Conservation (phyloP, 1,140 invertebrate genomes). For the Lordiphosa stackelbergi region DNA sequence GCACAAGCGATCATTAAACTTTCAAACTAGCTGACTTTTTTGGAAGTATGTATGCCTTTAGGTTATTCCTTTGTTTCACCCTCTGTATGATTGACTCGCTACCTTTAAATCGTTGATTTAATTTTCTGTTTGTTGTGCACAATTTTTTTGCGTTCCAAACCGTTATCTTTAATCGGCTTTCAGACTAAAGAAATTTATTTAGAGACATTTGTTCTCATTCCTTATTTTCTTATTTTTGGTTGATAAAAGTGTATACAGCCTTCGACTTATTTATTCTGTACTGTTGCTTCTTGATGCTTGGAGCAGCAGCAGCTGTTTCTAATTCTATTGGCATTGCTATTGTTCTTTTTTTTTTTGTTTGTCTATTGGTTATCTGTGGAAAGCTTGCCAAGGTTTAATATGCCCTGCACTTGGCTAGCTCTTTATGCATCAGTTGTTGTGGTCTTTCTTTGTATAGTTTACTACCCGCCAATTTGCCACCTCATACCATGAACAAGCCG, state of each 20-base stretch:
- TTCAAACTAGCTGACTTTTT: too few species aligned
- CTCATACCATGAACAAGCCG: constrained; percentile 52
- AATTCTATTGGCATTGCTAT: constrained; percentile 34
- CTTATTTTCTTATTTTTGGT: background rate
- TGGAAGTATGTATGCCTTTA: too few species aligned
- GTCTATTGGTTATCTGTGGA: constrained; percentile 11
- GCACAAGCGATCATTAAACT: too few species aligned
- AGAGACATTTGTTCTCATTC: too few species aligned
- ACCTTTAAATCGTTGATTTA: too few species aligned
- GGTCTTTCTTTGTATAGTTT: background rate
- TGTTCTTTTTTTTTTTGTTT: background rate
- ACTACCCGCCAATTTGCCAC: constrained; percentile 12
- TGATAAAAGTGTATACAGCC: constrained; percentile 2
- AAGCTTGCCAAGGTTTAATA: constrained; percentile 18
- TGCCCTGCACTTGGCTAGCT: constrained; percentile 8
- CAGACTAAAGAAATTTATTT: too few species aligned
- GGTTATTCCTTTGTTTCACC: too few species aligned
- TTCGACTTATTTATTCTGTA: background rate
- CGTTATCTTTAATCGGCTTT: too few species aligned
- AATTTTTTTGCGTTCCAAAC: too few species aligned
- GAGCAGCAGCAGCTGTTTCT: constrained; percentile 40
- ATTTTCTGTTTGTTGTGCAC: too few species aligned
- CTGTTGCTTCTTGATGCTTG: constrained; percentile 4
- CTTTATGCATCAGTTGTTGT: constrained; percentile 12
- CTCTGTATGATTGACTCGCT: too few species aligned